Conservation (phyloP, 2,113 vertebrate species). For the Oophaga pumilio region DNA sequence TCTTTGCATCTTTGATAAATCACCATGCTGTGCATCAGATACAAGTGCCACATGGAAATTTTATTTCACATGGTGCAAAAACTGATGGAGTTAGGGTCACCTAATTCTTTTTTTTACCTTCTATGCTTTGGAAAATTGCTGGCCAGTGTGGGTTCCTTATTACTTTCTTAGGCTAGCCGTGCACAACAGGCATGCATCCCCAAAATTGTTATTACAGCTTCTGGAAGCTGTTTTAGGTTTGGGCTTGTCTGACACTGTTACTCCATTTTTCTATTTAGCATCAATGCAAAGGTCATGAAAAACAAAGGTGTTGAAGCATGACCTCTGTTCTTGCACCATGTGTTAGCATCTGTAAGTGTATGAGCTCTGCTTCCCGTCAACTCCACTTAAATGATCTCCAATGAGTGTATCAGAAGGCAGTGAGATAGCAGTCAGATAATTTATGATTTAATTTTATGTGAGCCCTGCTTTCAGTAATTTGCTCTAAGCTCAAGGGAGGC, state of each 20-base stretch:
- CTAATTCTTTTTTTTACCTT: conserved; percentile 62
- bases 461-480: conserved; percentile 97
- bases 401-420: conserved; percentile 86
- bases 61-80: conserved; percentile 92
- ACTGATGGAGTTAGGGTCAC: conserved; percentile 84
- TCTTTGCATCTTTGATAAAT: conserved; percentile 99
- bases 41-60: conserved; percentile 96
- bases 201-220: conserved; percentile 76
- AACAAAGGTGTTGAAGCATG: conserved; percentile 72
- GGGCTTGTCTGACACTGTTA: conserved; percentile 66
- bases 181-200: conserved; percentile 76
- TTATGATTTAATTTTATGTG: conserved; percentile 99
- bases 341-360: conserved; percentile 75
- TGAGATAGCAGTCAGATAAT: conserved; percentile 95
- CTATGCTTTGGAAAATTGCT: conserved; percentile 76
- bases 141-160: conserved; percentile 76
- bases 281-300: conserved; percentile 78
- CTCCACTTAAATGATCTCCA: conserved; percentile 83
- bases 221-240: conserved; percentile 71
- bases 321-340: conserved; percentile 78
- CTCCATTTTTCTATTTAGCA: conserved; percentile 71
- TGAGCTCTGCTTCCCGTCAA: conserved; percentile 76
- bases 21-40: conserved; percentile 98
- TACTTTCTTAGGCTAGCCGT: conserved; percentile 72
- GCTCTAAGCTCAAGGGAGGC: conserved; percentile 90